Percentiles rank a stretch among this genome's conserved stretches.
Evolutionary conservation across 1,140 invertebrate species (phyloP).

Genomic region (Cydia fagiglandana): DNA sequence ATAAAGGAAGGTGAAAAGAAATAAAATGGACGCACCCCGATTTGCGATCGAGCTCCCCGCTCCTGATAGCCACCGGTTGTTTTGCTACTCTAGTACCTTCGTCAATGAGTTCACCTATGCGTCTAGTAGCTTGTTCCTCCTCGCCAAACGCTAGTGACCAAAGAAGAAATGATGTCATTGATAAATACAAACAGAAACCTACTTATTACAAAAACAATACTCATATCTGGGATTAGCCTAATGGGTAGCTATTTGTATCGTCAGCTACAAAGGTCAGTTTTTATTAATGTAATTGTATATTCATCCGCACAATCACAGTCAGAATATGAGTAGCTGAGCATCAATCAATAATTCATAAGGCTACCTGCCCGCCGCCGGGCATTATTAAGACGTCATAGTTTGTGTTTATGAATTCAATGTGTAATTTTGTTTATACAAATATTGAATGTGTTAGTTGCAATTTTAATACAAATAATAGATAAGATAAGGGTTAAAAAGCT

Average conservation of each 20-base stretch:
- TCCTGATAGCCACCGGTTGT: slow-evolving; percentile 56
- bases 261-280: slow-evolving; percentile 52
- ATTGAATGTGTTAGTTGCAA: slow-evolving; percentile 29
- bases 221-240: slow-evolving; percentile 42
- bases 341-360: slow-evolving; percentile 72
- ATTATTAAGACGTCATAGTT: slow-evolving; percentile 55
- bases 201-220: slow-evolving; percentile 48
- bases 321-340: slow-evolving; percentile 57
- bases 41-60: slow-evolving; percentile 61
- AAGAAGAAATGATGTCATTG: slow-evolving; percentile 49
- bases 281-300: slow-evolving; percentile 57
- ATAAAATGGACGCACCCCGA: slow-evolving; percentile 69
- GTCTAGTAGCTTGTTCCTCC: slow-evolving; percentile 6
- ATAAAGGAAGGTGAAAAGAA: slow-evolving; percentile 77
- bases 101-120: slow-evolving; percentile 7
- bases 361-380: slow-evolving; percentile 51
- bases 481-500: slow-evolving; percentile 41
- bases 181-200: slow-evolving; percentile 36
- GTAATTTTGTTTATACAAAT: slow-evolving; percentile 24
- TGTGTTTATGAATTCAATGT: slow-evolving; percentile 35
- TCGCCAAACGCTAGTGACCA: slow-evolving; percentile 31
- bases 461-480: slow-evolving; percentile 33
- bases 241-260: slow-evolving; percentile 53
- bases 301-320: slow-evolving; percentile 53
- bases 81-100: slow-evolving; percentile 38